phyloP scores from a whole-genome alignment of 2,113 vertebrate species.

The Heterotilapia buettikoferi region DNA sequence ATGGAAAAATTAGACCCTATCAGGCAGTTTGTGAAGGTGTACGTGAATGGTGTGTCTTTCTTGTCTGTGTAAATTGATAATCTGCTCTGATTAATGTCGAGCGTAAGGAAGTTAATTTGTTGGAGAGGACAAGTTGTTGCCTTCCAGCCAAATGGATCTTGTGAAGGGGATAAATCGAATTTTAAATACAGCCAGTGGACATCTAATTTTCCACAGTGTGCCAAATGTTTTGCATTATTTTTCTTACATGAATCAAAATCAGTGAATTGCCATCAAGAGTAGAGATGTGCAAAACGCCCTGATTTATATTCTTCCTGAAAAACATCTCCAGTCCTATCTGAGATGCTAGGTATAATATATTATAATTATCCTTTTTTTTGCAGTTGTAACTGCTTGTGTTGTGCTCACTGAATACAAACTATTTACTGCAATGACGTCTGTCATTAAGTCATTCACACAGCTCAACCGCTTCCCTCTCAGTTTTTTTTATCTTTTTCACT shows the following conservation, averaged over 20 bases:
- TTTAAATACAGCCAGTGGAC: background rate
- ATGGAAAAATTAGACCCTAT: background rate
- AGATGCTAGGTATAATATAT: background rate
- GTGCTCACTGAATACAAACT: slow-evolving; percentile 7
- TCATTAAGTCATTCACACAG: slow-evolving; percentile 44
- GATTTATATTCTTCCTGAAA: background rate
- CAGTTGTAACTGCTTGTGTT: background rate
- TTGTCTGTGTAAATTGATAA: background rate
- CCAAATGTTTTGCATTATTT: background rate
- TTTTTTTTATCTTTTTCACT: slow-evolving; percentile 25
- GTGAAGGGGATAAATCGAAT: background rate
- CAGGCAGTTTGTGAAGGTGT: background rate
- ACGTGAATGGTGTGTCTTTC: background rate
- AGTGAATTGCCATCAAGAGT: background rate
- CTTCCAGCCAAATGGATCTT: background rate
- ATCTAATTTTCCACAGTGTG: background rate
- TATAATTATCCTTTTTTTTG: background rate
- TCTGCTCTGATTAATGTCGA: background rate
- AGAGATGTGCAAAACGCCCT: background rate
- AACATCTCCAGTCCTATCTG: background rate
- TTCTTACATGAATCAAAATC: background rate
- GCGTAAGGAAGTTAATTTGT: background rate
- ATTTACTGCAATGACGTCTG: slow-evolving; percentile 31
- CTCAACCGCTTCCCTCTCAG: slow-evolving; percentile 24
- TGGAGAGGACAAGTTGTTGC: background rate